Evolutionary conservation across 2,797 vertebrate genomes (phyloP).

Genomic region (Alca torda): DNA sequence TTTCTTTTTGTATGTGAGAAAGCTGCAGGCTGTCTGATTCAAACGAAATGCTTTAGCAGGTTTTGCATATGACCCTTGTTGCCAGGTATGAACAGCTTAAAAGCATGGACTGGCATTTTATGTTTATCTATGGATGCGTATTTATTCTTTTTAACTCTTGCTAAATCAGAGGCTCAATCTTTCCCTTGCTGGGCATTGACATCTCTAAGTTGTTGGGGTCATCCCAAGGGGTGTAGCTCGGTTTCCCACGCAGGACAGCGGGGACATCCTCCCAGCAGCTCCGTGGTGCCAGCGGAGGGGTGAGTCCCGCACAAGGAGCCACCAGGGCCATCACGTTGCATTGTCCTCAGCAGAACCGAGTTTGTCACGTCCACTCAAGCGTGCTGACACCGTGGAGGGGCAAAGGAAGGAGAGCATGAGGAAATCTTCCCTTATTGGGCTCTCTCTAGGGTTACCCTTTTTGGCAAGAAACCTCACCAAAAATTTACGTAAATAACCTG

Average conservation of each 20-base stretch:
- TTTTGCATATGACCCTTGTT: not conserved
- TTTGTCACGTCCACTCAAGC: slow-evolving; percentile 22
- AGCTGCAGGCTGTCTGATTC: not conserved
- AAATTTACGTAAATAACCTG: not conserved
- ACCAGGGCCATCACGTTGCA: not conserved
- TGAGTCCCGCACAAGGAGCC: not conserved
- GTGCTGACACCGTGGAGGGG: not conserved
- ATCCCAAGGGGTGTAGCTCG: not conserved
- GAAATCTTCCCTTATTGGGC: not conserved
- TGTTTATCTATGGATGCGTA: not conserved
- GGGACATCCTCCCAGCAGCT: not conserved
- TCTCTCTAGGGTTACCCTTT: not conserved
- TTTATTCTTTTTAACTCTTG: not conserved
- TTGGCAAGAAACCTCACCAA: not conserved
- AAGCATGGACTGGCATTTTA: accelerated
- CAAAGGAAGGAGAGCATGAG: not conserved
- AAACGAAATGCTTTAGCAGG: accelerated
- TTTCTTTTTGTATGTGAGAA: not conserved
- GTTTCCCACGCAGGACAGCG: not conserved
- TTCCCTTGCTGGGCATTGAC: not conserved
- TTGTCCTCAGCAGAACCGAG: not conserved
- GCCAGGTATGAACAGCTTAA: not conserved
- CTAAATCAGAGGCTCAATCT: not conserved
- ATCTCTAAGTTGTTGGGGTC: not conserved
- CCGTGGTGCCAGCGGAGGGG: not conserved